A percentile compares a stretch with the other conserved stretches of the same genome.
Evolutionary conservation across 2,888 invertebrate species (phyloP).

Genomic region (Baronia brevicornis): DNA sequence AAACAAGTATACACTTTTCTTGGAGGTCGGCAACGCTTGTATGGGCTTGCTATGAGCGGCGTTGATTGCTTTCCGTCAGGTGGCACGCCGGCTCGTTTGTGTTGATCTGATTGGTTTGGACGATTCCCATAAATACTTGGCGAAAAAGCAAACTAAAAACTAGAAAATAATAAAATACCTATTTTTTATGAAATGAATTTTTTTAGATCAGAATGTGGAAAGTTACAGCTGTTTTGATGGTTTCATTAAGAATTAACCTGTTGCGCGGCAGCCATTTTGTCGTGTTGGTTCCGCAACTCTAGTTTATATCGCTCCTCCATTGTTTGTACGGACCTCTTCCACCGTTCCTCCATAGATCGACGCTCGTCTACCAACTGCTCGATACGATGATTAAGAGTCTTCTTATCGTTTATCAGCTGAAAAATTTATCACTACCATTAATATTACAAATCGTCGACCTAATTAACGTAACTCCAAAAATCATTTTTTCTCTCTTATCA

Average conservation of each 20-base stretch:
- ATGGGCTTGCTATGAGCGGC: no score
- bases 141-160: no score
- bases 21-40: no score
- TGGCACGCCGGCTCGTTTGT: no score
- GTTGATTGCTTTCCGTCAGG: no score
- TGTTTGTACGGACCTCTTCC: conserved; percentile 79
- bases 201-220: not conserved
- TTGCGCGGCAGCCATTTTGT: conserved; percentile 85
- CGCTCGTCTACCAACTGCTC: conserved; percentile 80
- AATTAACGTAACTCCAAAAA: no score
- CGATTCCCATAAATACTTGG: not conserved
- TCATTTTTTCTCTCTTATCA: no score
- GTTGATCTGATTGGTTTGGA: not conserved
- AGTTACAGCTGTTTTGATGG: conserved; percentile 23
- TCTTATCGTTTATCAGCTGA: conserved; percentile 86
- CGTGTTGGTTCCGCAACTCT: conserved; percentile 83
- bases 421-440: conserved; percentile 4
- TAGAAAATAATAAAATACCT: not conserved
- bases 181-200: no score
- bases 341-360: conserved; percentile 79
- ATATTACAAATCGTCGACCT: no score
- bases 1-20: no score
- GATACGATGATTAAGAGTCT: conserved; percentile 83
- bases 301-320: conserved; percentile 84
- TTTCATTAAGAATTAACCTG: conserved; percentile 58